Evolutionary conservation across 2,113 vertebrate species (phyloP).

Genomic region (Thalassoma bifasciatum): DNA sequence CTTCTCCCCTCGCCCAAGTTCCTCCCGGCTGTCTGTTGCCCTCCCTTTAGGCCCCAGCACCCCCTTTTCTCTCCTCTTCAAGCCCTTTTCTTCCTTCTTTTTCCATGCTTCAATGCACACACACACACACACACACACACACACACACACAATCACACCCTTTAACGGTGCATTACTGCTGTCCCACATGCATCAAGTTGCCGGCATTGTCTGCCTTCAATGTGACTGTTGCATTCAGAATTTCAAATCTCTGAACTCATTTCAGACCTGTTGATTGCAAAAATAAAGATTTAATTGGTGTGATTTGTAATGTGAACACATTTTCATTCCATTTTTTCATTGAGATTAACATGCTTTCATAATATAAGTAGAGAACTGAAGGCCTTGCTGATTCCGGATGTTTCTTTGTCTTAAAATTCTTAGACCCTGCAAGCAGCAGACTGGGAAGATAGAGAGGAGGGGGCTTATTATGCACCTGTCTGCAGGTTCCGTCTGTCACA

Average conservation of each 20-base stretch:
- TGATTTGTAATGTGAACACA: background rate
- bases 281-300: background rate
- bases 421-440: background rate
- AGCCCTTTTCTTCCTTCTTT: conserved; percentile 69
- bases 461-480: conserved; percentile 29
- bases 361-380: background rate
- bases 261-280: conserved; percentile 64
- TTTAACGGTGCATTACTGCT: conserved; percentile 36
- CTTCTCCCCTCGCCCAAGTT: conserved; percentile 66
- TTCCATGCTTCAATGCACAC: conserved; percentile 64
- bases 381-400: background rate
- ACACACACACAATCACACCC: conserved; percentile 40
- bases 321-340: background rate
- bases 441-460: background rate
- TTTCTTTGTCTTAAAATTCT: conserved; percentile 32
- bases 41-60: conserved; percentile 60
- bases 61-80: conserved; percentile 60
- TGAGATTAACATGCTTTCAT: too few relatives aligned
- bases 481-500: background rate
- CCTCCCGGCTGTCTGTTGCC: conserved; percentile 64
- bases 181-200: conserved; percentile 66
- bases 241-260: conserved; percentile 21
- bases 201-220: conserved; percentile 47
- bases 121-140: conserved; percentile 28
- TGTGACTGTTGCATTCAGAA: conserved; percentile 55